Conservation (phyloP, 2,113 vertebrate species). For the Rhodinocichla rosea region DNA sequence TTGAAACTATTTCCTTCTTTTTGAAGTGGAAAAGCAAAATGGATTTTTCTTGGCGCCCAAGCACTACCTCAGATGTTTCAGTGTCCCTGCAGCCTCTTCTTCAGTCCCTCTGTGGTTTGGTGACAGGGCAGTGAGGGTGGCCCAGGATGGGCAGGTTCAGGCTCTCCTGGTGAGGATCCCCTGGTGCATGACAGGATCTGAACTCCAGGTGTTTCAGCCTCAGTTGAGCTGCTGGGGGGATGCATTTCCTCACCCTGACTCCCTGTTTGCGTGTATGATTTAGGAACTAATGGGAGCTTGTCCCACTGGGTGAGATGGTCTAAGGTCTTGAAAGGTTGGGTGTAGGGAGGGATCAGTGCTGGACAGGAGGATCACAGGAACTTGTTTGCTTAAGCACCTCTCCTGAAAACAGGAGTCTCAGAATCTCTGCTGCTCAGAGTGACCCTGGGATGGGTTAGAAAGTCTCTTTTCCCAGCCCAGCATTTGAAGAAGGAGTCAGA, state of each 20-base stretch:
- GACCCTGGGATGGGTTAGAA: no score
- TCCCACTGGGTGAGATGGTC: neutral
- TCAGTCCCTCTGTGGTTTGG: neutral
- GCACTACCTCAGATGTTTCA: neutral
- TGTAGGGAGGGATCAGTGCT: neutral
- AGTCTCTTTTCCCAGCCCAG: no score
- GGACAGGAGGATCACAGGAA: neutral
- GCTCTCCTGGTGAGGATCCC: neutral
- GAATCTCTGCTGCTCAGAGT: no score
- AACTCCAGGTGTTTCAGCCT: neutral
- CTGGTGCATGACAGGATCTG: neutral
- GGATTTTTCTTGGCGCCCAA: neutral
- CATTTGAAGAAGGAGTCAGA: no score
- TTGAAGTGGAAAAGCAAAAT: neutral
- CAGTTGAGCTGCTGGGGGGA: neutral
- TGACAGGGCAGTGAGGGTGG: neutral
- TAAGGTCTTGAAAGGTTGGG: neutral
- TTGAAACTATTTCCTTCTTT: neutral
- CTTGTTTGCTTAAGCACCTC: neutral
- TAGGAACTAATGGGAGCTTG: neutral
- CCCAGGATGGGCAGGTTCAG: neutral
- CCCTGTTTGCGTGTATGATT: neutral
- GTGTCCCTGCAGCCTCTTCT: rapidly evolving
- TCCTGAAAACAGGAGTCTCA: neutral
- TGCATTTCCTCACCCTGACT: neutral